A percentile compares a stretch with the other conserved stretches of the same genome.
Evolutionary conservation across 2,888 invertebrate genomes (phyloP).

Genomic region (Asteroscopus sphinx): DNA sequence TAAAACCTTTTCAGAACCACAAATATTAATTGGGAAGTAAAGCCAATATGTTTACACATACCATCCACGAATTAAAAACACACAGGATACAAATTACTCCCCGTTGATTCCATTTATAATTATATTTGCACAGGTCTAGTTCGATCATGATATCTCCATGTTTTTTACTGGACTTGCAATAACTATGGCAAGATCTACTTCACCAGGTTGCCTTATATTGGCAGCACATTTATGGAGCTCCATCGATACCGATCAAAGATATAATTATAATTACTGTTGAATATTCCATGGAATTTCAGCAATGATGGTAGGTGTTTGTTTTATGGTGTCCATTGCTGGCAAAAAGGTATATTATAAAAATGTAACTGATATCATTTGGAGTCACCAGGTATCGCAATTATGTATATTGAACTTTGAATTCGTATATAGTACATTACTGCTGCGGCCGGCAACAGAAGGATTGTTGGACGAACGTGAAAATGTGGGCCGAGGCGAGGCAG

Average conservation of each 20-base stretch:
- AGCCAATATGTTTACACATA: no score
- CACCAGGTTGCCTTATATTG: slow-evolving; percentile 41
- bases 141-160: slow-evolving; percentile 33
- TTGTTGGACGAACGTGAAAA: no score
- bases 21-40: no score
- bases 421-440: no score
- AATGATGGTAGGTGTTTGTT: slow-evolving; percentile 26
- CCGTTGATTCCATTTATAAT: slow-evolving; percentile 20
- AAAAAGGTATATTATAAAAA: no score
- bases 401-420: no score
- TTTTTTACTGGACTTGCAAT: slow-evolving; percentile 24
- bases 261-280: slow-evolving; percentile 50
- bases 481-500: no score
- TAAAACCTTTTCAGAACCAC: no score
- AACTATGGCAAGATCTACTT: slow-evolving; percentile 18
- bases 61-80: not conserved
- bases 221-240: slow-evolving; percentile 26
- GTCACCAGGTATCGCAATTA: no score
- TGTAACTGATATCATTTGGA: no score
- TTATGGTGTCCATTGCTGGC: not conserved
- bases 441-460: no score
- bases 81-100: not conserved
- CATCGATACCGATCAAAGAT: slow-evolving; percentile 39
- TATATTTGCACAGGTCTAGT: slow-evolving; percentile 29
- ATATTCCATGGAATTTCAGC: slow-evolving; percentile 43